Base-by-base conservation (phyloP, 2,113 vertebrate species). In the Xyrauchen texanus region DNA sequence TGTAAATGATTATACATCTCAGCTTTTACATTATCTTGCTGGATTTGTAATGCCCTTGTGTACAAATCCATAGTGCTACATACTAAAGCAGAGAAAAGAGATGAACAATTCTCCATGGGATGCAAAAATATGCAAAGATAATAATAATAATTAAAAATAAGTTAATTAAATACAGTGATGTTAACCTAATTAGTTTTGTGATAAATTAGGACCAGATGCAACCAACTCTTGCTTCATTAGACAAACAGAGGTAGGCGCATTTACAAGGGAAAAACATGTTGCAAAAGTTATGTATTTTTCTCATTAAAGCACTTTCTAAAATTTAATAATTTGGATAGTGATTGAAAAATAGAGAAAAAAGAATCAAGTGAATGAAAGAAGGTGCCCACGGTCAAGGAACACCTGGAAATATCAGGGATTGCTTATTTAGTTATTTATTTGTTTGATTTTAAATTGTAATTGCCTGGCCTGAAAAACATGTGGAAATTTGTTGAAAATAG, bases 161-260 rank as follows among this genome's bases (percentile, higher is more conserved):
- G n/a, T 34, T 80, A 57, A 73, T 80, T 80, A 74, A 80, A 80
- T 64, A 63, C 69, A 74, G 44, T 73, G 78, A 60, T 65, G 64
- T 44, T 74, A 80, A 72, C 70, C 62, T 80, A 73, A 80, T 80
- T 73, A 67, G 64, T 58, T 80, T 60, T 8, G 7, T 74, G 44
- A 74, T 60, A 16, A 67, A 53, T 65, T 16, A n/a, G 60, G 15
- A 55, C 46, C 72, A 75, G 72, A 75, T 63, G 58, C 60, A 75
- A 47, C 21, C 72, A 51, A n/a, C 58, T 75, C 58, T 63, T 75
- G 72, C 45, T 63, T 75, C 72, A 75, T 63, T 75, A 75, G 58
- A 75, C 72, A 75, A 51, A 75, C 72, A 75, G 45, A 34, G 21
- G 21, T 34, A 34, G 21, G 21, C 21, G 21, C 21, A 34, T 16